Base-by-base conservation (phyloP, 2,888 invertebrate species). In the Theretra japonica region DNA sequence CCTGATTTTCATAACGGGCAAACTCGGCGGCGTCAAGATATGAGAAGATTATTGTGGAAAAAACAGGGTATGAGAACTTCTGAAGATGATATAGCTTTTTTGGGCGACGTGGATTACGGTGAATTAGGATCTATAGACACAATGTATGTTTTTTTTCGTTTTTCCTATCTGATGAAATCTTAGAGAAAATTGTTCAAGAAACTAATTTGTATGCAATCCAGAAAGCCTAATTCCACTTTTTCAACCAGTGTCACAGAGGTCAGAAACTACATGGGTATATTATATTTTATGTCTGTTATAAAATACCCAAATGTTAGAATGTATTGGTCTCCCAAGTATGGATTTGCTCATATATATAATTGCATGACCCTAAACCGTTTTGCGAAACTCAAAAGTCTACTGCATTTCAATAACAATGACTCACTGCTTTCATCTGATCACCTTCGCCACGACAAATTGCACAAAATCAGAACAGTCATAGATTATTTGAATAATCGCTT, bases 41-140 rank as follows among this genome's bases (percentile, higher is more conserved):
- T 56, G 56, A 56, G 56, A 56, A 56, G 4, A n/a, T 56, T 56
- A 56, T 56, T 56, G n/a, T 56, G 56, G 21, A 56, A 56, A 56
- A 56, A 56, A n/a, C 56, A 56, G 56, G n/a, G 56, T 56, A 56
- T 56, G 56, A 56, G n/a, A 56, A 56, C n/a, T n/a, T 56, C 56
- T 56, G 56, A 56, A 56, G 59, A 70, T 70, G 70, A 70, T 19
- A n/a, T 59, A 70, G 70, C 59, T 70, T 70, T 70, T 70, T 70
- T 59, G 70, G 70, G 70, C 59, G 59, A 58, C 23, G 58, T 70
- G 41, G 21, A 72, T 69, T 70, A 70, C 23, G 59, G 70, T 58
- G 70, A 70, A 50, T 50, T 79, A 74, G 76, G 73, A 77, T 71
- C 78, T 58, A n/a, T 56, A 56, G 56, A 56, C n/a, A 56, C 19